Percentiles rank a stretch among this genome's conserved stretches.
These are phyloP conservation scores for Ceratosolen solmsi DNA, from an alignment of 1,140 invertebrate genomes.

Conservation along the genomic window DNA sequence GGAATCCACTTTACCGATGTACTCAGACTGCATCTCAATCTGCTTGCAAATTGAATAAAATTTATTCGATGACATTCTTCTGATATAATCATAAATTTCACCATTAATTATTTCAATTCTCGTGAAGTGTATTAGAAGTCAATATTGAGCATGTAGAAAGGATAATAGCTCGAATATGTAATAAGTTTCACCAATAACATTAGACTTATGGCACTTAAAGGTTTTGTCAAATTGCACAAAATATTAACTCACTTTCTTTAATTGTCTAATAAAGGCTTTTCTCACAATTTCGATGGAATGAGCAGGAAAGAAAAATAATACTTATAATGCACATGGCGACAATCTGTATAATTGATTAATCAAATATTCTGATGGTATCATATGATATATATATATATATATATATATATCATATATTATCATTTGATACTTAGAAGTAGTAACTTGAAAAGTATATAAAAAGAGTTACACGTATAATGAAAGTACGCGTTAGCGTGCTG, in stretches of 20 bases:
- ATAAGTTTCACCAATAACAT: not conserved
- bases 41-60: not conserved
- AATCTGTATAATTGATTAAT: no score
- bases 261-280: not conserved
- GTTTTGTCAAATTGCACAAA: not conserved
- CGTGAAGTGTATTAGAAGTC: no score
- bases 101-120: not conserved
- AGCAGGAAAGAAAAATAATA: not conserved
- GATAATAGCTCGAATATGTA: no score
- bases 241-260: not conserved
- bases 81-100: not conserved
- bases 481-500: conserved; percentile 30
- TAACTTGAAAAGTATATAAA: no score
- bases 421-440: no score
- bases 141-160: no score
- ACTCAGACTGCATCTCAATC: conserved; percentile 6
- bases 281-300: not conserved
- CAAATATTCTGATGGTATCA: no score
- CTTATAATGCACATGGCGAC: not conserved
- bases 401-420: no score
- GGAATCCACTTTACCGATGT: not conserved
- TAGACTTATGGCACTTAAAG: no score
- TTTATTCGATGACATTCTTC: not conserved
- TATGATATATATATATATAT: no score
- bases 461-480: not conserved